Conservation (phyloP, 2,797 vertebrate genomes). For the Aldrovandia affinis region DNA sequence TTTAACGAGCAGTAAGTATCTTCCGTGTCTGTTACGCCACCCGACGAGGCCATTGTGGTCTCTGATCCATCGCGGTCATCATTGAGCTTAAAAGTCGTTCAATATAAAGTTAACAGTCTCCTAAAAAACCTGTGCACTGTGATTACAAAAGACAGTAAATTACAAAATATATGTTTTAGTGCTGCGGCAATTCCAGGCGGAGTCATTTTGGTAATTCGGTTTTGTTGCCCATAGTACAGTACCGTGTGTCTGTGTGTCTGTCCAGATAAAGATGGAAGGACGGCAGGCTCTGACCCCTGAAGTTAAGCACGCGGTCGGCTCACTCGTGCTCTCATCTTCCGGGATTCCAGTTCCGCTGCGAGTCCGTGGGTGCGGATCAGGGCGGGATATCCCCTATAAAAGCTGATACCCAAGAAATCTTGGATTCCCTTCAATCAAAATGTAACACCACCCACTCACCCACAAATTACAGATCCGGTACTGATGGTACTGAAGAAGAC, state of each 20-base stretch:
- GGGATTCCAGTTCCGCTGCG: not conserved
- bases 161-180: not conserved
- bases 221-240: not conserved
- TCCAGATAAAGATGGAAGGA: not conserved
- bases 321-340: not conserved
- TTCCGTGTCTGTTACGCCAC: too few relatives aligned
- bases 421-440: constrained; percentile 36
- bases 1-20: not conserved
- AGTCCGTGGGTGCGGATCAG: not conserved
- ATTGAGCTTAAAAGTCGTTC: not conserved
- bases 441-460: constrained; percentile 18
- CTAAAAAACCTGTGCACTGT: not conserved
- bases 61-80: not conserved
- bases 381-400: constrained; percentile 46
- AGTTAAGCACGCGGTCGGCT: not conserved
- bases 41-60: not conserved
- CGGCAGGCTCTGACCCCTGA: not conserved
- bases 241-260: not conserved
- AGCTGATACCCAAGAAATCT: constrained; percentile 45
- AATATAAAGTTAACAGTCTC: not conserved
- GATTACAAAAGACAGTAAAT: not conserved
- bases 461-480: constrained; percentile 18
- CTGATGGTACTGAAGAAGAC: not conserved
- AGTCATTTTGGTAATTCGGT: not conserved
- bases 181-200: not conserved